A percentile compares a stretch with the other conserved stretches of the same genome.
These are phyloP conservation scores for Brachynemurus nebulosus DNA, from an alignment of 2,888 invertebrate genomes.

Conservation along the genomic window DNA sequence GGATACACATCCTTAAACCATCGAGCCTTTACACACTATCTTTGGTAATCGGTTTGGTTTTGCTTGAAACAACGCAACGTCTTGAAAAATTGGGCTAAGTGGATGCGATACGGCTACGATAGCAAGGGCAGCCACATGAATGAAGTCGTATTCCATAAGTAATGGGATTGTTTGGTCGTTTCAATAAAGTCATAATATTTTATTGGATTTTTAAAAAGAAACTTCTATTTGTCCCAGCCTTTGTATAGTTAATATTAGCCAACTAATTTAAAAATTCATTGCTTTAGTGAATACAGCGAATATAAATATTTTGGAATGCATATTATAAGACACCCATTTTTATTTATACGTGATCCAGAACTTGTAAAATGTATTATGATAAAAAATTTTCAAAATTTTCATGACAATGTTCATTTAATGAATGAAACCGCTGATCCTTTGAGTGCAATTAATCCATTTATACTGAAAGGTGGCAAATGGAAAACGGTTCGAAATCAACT, in stretches of 20 bases:
- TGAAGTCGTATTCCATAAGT: no score
- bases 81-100: no score
- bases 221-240: no score
- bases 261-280: not conserved
- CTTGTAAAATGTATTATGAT: not conserved
- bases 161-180: no score
- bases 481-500: constrained; percentile 9
- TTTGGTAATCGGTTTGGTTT: no score
- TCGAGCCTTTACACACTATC: no score
- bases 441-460: constrained; percentile 23
- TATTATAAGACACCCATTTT: not conserved
- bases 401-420: constrained; percentile 6
- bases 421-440: constrained; percentile 20
- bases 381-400: constrained; percentile 1
- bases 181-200: no score
- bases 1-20: no score
- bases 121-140: no score
- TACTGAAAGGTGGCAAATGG: constrained; percentile 21
- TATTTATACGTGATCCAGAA: not conserved
- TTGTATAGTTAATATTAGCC: not conserved
- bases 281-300: not conserved
- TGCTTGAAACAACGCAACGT: no score
- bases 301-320: not conserved
- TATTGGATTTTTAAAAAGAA: no score
- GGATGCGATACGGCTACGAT: no score